Evolutionary conservation across 1,140 invertebrate species (phyloP).

Genomic region (Berghia stephanieae): DNA sequence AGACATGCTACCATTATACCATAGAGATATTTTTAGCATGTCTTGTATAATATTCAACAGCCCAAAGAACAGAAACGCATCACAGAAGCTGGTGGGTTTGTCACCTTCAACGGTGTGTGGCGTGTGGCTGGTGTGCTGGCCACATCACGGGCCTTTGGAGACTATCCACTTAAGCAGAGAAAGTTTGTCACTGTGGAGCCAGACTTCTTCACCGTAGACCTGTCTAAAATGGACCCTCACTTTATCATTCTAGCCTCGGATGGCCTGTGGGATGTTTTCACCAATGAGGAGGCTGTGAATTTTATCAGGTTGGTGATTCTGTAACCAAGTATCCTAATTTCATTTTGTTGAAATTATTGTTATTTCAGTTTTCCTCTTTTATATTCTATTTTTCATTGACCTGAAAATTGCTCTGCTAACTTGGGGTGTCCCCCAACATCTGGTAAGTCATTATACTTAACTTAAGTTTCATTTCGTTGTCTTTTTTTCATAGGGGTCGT

Average conservation of each 20-base stretch:
- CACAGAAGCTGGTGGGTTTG: constrained; percentile 71
- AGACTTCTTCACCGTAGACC: constrained; percentile 92
- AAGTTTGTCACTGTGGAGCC: constrained; percentile 94
- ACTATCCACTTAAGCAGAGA: constrained; percentile 93
- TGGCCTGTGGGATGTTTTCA: constrained; percentile 95
- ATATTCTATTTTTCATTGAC: no score
- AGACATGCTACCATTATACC: no score
- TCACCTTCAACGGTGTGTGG: constrained; percentile 96
- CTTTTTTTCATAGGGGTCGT: constrained; percentile 42
- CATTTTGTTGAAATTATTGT: no score
- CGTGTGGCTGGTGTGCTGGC: constrained; percentile 94
- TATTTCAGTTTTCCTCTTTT: no score
- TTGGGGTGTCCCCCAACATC: no score
- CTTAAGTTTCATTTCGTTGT: no score
- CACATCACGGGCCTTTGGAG: constrained; percentile 91
- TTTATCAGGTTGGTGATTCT: no score
- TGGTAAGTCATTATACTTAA: no score
- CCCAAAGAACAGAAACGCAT: constrained; percentile 70
- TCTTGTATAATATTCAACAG: constrained; percentile 46
- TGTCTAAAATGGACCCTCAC: constrained; percentile 76
- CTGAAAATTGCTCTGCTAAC: no score
- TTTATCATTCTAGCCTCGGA: constrained; percentile 94
- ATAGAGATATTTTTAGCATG: no score
- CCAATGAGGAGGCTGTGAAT: constrained; percentile 91
- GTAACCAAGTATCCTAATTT: no score